These are phyloP conservation scores for Caenorhabditis imperialis DNA, from an alignment of 2,888 invertebrate species.

Conservation along the genomic window DNA sequence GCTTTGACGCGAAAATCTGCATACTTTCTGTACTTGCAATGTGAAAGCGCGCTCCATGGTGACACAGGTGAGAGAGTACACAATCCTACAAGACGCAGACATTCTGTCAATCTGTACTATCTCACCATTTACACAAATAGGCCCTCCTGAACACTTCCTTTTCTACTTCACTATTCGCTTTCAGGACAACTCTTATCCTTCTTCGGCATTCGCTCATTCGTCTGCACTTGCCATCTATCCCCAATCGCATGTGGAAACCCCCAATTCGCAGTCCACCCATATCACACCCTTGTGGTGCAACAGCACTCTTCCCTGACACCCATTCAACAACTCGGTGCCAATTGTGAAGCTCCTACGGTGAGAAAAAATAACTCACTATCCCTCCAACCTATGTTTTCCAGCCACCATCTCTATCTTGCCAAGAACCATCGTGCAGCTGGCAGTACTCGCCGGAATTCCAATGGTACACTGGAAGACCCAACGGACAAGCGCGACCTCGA, in stretches of 20 bases:
- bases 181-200: slow-evolving; percentile 65
- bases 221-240: slow-evolving; percentile 61
- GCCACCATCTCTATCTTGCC: slow-evolving; percentile 34
- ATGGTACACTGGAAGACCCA: slow-evolving; percentile 56
- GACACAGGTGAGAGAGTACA: too few species aligned
- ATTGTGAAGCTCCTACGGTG: slow-evolving; percentile 24
- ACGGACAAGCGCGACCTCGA: slow-evolving; percentile 41
- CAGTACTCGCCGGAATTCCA: slow-evolving; percentile 54
- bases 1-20: too few species aligned
- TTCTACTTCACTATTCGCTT: neutral
- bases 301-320: slow-evolving; percentile 35
- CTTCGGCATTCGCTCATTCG: slow-evolving; percentile 66
- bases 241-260: slow-evolving; percentile 56
- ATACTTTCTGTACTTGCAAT: too few species aligned
- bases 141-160: too few species aligned
- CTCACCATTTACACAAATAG: too few species aligned
- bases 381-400: too few species aligned
- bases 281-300: slow-evolving; percentile 32
- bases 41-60: too few species aligned
- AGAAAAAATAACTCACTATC: too few species aligned
- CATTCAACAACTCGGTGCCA: slow-evolving; percentile 25
- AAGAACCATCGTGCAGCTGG: slow-evolving; percentile 53
- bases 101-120: too few species aligned
- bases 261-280: slow-evolving; percentile 51
- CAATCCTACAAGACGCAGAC: too few species aligned